phyloP scores from a whole-genome alignment of 2,113 vertebrate genomes.

The Amphiprion percula region DNA sequence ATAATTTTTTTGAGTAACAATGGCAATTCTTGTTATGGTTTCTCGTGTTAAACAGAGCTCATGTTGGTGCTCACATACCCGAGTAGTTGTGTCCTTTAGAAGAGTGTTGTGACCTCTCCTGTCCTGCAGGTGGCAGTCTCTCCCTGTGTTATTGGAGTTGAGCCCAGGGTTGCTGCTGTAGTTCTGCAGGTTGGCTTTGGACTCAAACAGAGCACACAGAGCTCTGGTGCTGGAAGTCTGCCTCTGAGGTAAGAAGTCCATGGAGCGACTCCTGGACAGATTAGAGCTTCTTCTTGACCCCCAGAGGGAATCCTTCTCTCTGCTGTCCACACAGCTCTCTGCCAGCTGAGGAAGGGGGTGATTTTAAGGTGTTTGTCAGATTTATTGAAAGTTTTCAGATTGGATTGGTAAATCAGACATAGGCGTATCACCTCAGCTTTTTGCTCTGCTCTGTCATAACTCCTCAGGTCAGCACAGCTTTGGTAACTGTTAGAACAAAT shows the following conservation, averaged over 20 bases:
- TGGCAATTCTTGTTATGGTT: not conserved
- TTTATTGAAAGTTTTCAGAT: not conserved
- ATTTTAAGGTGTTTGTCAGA: not conserved
- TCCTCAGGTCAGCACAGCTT: conserved; percentile 76
- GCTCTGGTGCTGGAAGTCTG: conserved; percentile 57
- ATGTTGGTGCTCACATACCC: conserved; percentile 52
- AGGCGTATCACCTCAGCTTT: conserved; percentile 78
- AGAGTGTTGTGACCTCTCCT: conserved; percentile 48
- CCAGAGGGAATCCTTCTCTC: not conserved
- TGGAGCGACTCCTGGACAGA: conserved; percentile 73
- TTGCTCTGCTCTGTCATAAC: conserved; percentile 48
- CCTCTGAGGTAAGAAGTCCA: conserved; percentile 67
- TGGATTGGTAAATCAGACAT: not conserved
- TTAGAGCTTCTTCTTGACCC: conserved; percentile 13
- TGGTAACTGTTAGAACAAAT: conserved; percentile 85
- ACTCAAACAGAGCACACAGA: conserved; percentile 81
- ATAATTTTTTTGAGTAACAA: no score
- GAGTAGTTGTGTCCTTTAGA: conserved; percentile 26
- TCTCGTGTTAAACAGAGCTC: not conserved
- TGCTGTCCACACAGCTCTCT: conserved; percentile 40
- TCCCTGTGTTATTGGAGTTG: conserved; percentile 4
- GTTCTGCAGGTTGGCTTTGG: conserved; percentile 60
- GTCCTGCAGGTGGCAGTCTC: conserved; percentile 56
- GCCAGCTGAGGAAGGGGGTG: conserved; percentile 28
- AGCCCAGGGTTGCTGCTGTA: conserved; percentile 56